Percentiles rank a stretch among this genome's conserved stretches.
Conservation (phyloP, 2,113 vertebrate genomes). For the Toxotes jaculatrix region DNA sequence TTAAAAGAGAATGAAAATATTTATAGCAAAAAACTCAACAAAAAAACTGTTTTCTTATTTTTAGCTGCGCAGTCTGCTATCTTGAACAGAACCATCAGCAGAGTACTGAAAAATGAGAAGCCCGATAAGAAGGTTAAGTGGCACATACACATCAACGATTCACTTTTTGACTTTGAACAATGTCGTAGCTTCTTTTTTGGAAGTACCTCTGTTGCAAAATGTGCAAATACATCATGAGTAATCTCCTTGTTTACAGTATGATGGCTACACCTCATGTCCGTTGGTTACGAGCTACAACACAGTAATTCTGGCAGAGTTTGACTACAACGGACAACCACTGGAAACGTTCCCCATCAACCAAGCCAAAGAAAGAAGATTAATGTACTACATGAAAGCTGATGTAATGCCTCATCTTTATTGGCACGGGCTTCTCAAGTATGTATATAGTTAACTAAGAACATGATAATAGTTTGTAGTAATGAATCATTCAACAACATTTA, state of each 20-base stretch:
- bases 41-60: constrained; percentile 7
- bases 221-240: not conserved
- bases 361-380: constrained; percentile 90
- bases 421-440: constrained; percentile 92
- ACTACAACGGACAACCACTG: constrained; percentile 89
- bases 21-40: not conserved
- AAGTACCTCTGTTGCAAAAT: not conserved
- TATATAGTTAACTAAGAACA: not conserved
- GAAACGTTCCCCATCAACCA: constrained; percentile 99
- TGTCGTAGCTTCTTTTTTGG: not conserved
- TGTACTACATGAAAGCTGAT: constrained; percentile 96
- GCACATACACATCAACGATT: not conserved
- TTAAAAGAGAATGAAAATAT: not conserved
- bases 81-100: constrained; percentile 90
- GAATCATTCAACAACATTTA: not conserved
- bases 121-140: constrained; percentile 87
- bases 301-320: constrained; percentile 95
- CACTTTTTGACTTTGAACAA: not conserved
- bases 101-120: constrained; percentile 89
- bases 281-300: constrained; percentile 93
- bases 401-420: constrained; percentile 97
- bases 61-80: constrained; percentile 93
- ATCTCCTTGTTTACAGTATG: constrained; percentile 85
- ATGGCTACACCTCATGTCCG: constrained; percentile 97
- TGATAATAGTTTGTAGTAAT: not conserved